These are phyloP conservation scores for Ormyrus thymus DNA, from an alignment of 2,888 invertebrate species.

Conservation along the genomic window DNA sequence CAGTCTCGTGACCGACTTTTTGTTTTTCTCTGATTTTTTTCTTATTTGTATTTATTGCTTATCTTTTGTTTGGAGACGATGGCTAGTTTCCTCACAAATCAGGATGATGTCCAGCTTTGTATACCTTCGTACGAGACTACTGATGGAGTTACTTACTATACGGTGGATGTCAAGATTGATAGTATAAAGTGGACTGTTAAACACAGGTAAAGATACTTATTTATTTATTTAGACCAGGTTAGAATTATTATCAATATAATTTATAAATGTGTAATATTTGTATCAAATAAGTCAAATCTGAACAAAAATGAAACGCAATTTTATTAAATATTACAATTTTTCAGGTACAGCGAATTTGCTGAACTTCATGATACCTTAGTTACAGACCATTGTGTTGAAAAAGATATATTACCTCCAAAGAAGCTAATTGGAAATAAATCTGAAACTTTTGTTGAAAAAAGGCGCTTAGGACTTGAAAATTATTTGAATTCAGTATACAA, in stretches of 20 bases:
- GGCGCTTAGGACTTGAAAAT: slow-evolving; percentile 86
- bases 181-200: slow-evolving; percentile 87
- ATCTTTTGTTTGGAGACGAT: slow-evolving; percentile 73
- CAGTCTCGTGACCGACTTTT: neutral
- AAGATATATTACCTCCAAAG: slow-evolving; percentile 93
- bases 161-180: slow-evolving; percentile 83
- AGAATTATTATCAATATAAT: too few relatives aligned
- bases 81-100: slow-evolving; percentile 85
- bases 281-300: neutral
- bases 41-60: neutral
- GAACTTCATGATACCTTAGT: slow-evolving; percentile 91
- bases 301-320: neutral
- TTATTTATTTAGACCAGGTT: neutral
- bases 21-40: neutral
- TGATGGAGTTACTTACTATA: slow-evolving; percentile 84
- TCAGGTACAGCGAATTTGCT: slow-evolving; percentile 91
- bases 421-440: slow-evolving; percentile 94
- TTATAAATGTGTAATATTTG: neutral
- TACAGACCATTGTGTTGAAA: slow-evolving; percentile 86
- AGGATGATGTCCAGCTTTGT: slow-evolving; percentile 81
- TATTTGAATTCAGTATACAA: slow-evolving; percentile 88
- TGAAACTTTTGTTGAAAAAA: slow-evolving; percentile 89
- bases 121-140: slow-evolving; percentile 81
- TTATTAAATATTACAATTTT: too few relatives aligned
- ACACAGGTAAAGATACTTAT: slow-evolving; percentile 77